These are phyloP conservation scores for Hapalemur alaotrensis DNA, from an alignment of 2,797 vertebrate genomes.

Conservation along the genomic window DNA sequence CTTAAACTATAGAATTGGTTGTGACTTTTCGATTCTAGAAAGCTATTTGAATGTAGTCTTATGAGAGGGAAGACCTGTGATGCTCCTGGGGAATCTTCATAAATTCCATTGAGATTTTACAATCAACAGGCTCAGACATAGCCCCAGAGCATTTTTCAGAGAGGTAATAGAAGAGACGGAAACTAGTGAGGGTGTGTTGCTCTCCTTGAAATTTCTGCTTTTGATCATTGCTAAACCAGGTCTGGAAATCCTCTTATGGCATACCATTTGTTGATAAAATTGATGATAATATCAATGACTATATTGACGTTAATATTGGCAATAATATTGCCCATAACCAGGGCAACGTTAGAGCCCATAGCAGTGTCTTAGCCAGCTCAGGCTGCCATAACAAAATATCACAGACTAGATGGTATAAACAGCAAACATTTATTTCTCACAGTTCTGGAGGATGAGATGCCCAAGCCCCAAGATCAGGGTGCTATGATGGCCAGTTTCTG, in stretches of 20 bases:
- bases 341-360: background rate
- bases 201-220: background rate
- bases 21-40: conserved; percentile 58
- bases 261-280: background rate
- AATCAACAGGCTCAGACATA: background rate
- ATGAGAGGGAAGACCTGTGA: background rate
- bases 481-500: background rate
- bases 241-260: background rate
- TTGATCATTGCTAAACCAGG: background rate
- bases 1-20: conserved; percentile 57
- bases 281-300: background rate
- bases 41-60: conserved; percentile 51
- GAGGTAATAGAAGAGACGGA: background rate
- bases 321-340: background rate
- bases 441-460: background rate
- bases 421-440: background rate
- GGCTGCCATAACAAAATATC: background rate
- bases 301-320: background rate
- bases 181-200: background rate
- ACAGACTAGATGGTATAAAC: background rate
- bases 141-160: background rate
- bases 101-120: background rate
- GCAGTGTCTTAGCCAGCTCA: background rate
- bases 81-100: background rate
- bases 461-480: background rate